These are phyloP conservation scores for Hecatera dysodea DNA, from an alignment of 2,888 invertebrate species.

Conservation along the genomic window DNA sequence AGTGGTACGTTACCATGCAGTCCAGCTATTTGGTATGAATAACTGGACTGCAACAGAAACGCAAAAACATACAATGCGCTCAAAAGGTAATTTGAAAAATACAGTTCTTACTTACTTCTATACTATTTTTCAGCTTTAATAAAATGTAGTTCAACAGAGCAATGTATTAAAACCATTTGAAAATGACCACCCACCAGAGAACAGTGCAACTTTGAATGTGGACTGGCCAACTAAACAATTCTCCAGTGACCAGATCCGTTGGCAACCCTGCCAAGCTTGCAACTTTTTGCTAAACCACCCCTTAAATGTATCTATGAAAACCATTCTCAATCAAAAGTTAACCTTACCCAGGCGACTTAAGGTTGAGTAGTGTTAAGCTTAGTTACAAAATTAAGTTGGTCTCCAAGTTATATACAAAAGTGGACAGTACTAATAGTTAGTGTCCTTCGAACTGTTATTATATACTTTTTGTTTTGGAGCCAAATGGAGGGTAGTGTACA, in stretches of 20 bases:
- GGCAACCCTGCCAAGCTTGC: constrained; percentile 82
- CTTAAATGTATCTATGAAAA: constrained; percentile 30
- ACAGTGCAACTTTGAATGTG: constrained; percentile 67
- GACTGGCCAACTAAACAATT: constrained; percentile 85
- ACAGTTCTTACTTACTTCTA: not conserved
- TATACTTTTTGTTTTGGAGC: constrained; percentile 82
- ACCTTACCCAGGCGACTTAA: constrained; percentile 24
- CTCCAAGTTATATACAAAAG: constrained; percentile 78
- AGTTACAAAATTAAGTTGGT: constrained; percentile 51
- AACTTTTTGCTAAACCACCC: constrained; percentile 70
- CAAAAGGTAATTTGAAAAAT: not conserved
- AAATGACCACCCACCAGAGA: constrained; percentile 67
- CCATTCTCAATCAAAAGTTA: constrained; percentile 25
- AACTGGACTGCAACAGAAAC: not conserved
- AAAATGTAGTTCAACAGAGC: constrained; percentile 40
- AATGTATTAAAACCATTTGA: constrained; percentile 65
- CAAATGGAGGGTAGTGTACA: constrained; percentile 73
- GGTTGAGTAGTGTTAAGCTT: not conserved
- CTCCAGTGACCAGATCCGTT: constrained; percentile 81
- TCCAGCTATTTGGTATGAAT: no score
- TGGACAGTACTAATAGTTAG: constrained; percentile 84
- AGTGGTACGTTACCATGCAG: no score
- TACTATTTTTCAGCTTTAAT: not conserved
- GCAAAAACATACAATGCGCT: not conserved
- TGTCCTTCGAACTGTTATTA: constrained; percentile 83